Conservation (phyloP, 53 echinoderm and acorn worm species). For the Echinometra lucunter region DNA sequence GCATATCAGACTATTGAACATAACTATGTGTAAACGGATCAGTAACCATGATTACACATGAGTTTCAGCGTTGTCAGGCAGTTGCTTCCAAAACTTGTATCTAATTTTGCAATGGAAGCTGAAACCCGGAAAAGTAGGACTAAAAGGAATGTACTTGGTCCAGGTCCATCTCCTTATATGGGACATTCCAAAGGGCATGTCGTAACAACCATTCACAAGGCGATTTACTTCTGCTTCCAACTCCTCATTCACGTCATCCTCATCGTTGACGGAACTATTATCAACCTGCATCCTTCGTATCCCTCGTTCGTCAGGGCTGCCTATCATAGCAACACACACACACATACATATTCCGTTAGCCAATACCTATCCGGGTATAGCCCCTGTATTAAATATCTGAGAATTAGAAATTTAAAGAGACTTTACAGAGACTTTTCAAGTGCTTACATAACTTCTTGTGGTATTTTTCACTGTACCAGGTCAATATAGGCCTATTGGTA, state of each 20-base stretch:
- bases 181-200: conserved; percentile 78
- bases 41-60: not conserved
- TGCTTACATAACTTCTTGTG: too few relatives aligned
- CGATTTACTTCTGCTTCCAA: conserved; percentile 30
- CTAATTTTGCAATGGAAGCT: not conserved
- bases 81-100: not conserved
- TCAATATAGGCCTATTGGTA: too few relatives aligned
- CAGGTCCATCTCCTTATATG: conserved; percentile 56
- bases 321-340: conserved; percentile 18
- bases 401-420: too few relatives aligned
- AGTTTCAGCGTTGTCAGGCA: not conserved
- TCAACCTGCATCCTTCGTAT: conserved; percentile 60
- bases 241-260: conserved; percentile 7
- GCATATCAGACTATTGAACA: too few relatives aligned
- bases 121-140: conserved; percentile 74
- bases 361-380: too few relatives aligned
- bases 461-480: too few relatives aligned
- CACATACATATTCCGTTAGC: too few relatives aligned
- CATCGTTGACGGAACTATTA: not conserved
- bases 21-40: too few relatives aligned
- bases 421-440: too few relatives aligned
- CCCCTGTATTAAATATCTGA: too few relatives aligned
- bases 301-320: conserved; percentile 75
- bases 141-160: conserved; percentile 73
- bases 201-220: conserved; percentile 72